These are phyloP conservation scores for Spheniscus mendiculus DNA, from an alignment of 2,113 vertebrate genomes.

Conservation along the genomic window DNA sequence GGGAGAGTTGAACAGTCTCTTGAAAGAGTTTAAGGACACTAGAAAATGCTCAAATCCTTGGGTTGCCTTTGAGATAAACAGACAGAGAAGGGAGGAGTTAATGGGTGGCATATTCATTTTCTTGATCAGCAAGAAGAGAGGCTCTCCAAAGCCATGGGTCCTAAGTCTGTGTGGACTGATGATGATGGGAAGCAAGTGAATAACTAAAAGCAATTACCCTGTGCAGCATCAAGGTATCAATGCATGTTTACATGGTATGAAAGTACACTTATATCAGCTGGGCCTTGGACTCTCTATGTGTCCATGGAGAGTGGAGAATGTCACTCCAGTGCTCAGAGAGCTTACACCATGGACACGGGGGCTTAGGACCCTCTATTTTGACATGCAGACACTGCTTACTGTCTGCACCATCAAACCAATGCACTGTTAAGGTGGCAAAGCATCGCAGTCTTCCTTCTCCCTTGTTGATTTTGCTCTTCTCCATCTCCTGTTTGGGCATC, in stretches of 20 bases:
- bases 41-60: neutral
- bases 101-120: neutral
- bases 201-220: neutral
- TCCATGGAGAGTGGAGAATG: neutral
- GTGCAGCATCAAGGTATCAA: neutral
- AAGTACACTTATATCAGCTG: neutral
- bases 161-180: neutral
- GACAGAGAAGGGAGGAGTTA: neutral
- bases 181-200: neutral
- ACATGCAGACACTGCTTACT: neutral
- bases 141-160: neutral
- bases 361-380: neutral
- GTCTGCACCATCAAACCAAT: neutral
- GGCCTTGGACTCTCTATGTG: neutral
- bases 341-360: fast-evolving
- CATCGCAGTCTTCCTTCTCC: neutral
- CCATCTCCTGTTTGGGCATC: neutral
- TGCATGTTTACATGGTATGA: neutral
- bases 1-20: neutral
- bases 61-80: neutral
- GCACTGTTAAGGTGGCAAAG: neutral
- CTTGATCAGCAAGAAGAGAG: neutral
- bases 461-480: neutral
- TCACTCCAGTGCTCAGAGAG: neutral
- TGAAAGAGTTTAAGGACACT: neutral